Conservation (phyloP, 2,113 vertebrate genomes). For the Sorex fumeus region DNA sequence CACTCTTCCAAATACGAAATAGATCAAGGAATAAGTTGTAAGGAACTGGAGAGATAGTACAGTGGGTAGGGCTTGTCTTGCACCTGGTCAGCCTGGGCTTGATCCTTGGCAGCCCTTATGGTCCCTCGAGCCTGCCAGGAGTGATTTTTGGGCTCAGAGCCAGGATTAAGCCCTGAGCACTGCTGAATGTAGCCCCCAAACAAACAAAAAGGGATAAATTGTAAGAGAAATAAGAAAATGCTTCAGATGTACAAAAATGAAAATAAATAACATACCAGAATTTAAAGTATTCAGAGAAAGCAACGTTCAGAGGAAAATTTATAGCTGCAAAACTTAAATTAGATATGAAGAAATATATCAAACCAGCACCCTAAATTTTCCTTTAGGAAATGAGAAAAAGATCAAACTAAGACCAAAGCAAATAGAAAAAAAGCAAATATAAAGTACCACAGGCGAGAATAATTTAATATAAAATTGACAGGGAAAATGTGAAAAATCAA, state of each 20-base stretch:
- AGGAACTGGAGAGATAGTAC: too few species aligned
- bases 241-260: not conserved
- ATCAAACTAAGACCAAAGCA: not conserved
- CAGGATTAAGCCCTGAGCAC: too few species aligned
- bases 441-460: not conserved
- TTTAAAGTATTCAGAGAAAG: not conserved
- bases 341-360: slow-evolving; percentile 14
- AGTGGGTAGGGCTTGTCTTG: too few species aligned
- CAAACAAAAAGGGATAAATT: not conserved
- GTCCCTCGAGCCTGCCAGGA: too few species aligned
- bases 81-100: too few species aligned
- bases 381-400: not conserved
- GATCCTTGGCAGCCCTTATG: too few species aligned
- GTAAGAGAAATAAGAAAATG: not conserved
- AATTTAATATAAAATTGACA: not conserved
- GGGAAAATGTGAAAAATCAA: not conserved
- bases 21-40: not conserved
- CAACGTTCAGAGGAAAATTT: too few species aligned
- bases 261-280: not conserved
- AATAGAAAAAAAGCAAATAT: slow-evolving; percentile 28
- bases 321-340: too few species aligned
- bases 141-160: too few species aligned
- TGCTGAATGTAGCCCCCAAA: not conserved
- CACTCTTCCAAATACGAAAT: not conserved
- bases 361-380: not conserved